Conservation (phyloP, 2,888 invertebrate species). For the Trichacis sp. region DNA sequence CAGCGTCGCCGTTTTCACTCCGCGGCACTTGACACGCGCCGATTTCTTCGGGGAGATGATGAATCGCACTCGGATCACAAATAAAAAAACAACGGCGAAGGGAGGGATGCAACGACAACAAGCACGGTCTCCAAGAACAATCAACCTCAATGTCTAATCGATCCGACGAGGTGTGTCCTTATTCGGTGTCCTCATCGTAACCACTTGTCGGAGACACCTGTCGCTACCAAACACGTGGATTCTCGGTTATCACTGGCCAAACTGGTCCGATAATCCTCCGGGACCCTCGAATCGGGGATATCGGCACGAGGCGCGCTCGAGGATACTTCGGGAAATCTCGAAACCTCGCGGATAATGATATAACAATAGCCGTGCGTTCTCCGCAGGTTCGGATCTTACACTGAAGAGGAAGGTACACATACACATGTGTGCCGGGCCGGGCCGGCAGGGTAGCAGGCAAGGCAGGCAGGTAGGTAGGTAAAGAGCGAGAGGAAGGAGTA, state of each 20-base stretch:
- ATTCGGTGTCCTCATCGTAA: conserved; percentile 1
- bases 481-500: conserved; percentile 44
- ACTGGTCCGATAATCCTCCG: too few relatives aligned
- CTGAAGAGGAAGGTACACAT: conserved; percentile 68
- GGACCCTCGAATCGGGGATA: too few relatives aligned
- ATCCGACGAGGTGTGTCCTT: conserved; percentile 57
- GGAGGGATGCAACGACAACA: too few relatives aligned
- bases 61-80: not conserved
- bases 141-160: conserved; percentile 65
- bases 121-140: conserved; percentile 66
- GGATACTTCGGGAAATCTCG: too few relatives aligned
- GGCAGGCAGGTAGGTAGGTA: conserved; percentile 27
- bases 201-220: conserved; percentile 3
- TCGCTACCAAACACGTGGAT: conserved; percentile 1
- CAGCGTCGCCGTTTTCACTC: conserved; percentile 35
- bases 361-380: conserved; percentile 69
- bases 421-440: conserved; percentile 63
- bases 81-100: too few relatives aligned
- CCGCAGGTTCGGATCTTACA: conserved; percentile 69
- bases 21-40: conserved; percentile 5
- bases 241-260: too few relatives aligned
- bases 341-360: conserved; percentile 56
- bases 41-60: too few relatives aligned
- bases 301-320: not conserved
- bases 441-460: conserved; percentile 15